A percentile compares a stretch with the other conserved stretches of the same genome.
Evolutionary conservation across 2,797 vertebrate species (phyloP).

Genomic region (Falco rusticolus): DNA sequence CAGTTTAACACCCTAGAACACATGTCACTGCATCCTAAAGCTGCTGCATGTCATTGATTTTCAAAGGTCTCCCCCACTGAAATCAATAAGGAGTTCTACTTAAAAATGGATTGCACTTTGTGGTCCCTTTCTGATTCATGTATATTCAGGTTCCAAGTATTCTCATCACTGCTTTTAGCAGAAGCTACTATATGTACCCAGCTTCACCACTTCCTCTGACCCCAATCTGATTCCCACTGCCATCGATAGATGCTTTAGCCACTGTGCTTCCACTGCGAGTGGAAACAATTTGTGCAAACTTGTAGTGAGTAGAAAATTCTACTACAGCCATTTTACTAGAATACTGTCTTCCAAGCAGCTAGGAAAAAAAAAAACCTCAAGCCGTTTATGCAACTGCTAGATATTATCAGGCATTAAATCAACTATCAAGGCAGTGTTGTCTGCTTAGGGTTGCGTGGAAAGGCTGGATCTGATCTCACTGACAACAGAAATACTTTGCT

Average conservation of each 20-base stretch:
- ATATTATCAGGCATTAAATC: neutral
- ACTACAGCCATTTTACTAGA: neutral
- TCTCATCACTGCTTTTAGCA: neutral
- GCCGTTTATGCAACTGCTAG: neutral
- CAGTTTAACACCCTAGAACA: constrained; percentile 3
- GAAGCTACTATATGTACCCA: neutral
- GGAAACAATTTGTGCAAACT: neutral
- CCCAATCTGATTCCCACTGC: neutral
- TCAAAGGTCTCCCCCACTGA: constrained; percentile 22
- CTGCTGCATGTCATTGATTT: constrained; percentile 28
- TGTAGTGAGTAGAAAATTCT: neutral
- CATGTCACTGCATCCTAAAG: neutral
- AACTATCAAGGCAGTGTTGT: neutral
- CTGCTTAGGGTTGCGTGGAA: neutral
- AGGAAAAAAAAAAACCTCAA: neutral
- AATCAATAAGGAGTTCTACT: constrained; percentile 54
- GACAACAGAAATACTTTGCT: neutral
- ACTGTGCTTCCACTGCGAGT: accelerated
- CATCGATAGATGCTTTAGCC: neutral
- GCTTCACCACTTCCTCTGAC: neutral
- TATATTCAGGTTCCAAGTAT: neutral
- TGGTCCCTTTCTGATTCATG: neutral
- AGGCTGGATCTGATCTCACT: neutral
- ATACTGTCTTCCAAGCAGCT: neutral
- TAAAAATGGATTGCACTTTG: constrained; percentile 34